These are phyloP conservation scores for Plotosus lineatus DNA, from an alignment of 2,113 vertebrate genomes.

Conservation along the genomic window DNA sequence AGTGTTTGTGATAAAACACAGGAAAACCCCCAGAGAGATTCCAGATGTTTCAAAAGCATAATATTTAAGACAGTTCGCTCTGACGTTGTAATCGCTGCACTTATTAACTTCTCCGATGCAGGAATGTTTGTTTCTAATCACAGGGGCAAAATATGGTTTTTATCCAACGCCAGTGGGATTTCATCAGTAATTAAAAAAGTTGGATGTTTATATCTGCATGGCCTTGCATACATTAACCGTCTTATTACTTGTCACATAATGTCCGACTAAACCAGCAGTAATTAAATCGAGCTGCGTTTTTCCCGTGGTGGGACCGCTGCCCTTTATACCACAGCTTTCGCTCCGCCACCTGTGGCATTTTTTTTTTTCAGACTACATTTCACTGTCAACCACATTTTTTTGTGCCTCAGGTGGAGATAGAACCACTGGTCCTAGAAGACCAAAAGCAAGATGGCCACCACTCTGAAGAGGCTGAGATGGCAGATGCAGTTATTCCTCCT, in stretches of 20 bases:
- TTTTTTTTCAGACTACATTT: background rate
- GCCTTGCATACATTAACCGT: constrained; percentile 33
- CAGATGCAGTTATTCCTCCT: background rate
- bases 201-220: constrained; percentile 23
- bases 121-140: background rate
- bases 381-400: background rate
- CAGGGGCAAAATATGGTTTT: background rate
- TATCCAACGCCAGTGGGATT: constrained; percentile 10
- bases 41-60: constrained; percentile 2
- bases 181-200: constrained; percentile 43
- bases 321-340: constrained; percentile 22
- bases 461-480: constrained; percentile 38
- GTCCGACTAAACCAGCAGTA: constrained; percentile 37
- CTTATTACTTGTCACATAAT: constrained; percentile 40
- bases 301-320: constrained; percentile 20
- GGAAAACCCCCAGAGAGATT: background rate
- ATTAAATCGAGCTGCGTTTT: constrained; percentile 23
- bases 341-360: constrained; percentile 27
- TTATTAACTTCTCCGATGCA: background rate
- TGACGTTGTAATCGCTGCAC: background rate
- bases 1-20: background rate
- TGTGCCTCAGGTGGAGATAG: constrained; percentile 58
- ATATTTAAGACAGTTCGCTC: background rate
- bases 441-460: constrained; percentile 20
- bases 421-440: constrained; percentile 27